These are phyloP conservation scores for Bombus polaris DNA, from an alignment of 1,140 invertebrate species.

Conservation along the genomic window DNA sequence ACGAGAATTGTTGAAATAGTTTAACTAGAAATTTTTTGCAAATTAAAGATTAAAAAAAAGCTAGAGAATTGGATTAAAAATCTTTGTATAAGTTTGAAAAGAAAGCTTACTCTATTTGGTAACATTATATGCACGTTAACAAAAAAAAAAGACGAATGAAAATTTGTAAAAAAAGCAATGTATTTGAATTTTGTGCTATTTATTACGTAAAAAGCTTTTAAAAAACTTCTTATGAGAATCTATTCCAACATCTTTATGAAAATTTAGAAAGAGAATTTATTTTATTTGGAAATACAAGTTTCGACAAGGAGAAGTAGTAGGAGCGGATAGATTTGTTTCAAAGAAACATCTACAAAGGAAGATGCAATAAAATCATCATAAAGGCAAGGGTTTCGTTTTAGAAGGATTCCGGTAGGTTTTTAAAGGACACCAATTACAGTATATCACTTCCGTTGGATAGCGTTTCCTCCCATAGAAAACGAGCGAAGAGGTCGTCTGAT, in stretches of 20 bases:
- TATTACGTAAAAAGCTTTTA: no score
- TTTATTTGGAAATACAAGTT: neutral
- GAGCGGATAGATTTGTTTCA: neutral
- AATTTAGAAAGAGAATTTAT: neutral
- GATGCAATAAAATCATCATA: neutral
- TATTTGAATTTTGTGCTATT: no score
- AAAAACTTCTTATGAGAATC: no score
- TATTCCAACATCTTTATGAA: neutral
- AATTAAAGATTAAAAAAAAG: accelerated
- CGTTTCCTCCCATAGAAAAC: conserved; percentile 45
- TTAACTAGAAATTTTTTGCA: neutral
- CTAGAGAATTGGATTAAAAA: neutral
- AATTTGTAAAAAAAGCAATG: no score
- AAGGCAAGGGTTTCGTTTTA: neutral
- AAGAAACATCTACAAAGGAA: neutral
- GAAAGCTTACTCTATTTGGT: neutral
- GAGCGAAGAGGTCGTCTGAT: neutral
- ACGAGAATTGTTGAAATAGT: neutral
- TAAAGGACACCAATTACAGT: conserved; percentile 43
- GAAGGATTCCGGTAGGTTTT: conserved; percentile 19
- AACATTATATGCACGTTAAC: neutral
- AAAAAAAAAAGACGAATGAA: no score
- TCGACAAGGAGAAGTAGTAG: neutral
- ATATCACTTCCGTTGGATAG: conserved; percentile 26
- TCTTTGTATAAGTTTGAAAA: neutral